These are phyloP conservation scores for Nasonovia ribisnigri DNA, from an alignment of 2,888 invertebrate species.

Conservation along the genomic window DNA sequence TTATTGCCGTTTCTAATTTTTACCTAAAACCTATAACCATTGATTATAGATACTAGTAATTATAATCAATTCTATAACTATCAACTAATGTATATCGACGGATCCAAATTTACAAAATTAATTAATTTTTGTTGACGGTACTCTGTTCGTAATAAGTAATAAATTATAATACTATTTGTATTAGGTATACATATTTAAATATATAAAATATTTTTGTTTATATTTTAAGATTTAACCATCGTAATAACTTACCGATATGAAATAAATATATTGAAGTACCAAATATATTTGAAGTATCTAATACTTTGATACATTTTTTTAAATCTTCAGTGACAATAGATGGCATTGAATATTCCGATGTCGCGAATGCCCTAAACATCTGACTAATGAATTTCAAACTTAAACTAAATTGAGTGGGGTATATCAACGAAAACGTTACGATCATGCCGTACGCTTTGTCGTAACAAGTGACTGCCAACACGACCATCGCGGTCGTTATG, in stretches of 20 bases:
- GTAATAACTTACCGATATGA: conserved; percentile 12
- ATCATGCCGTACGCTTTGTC: conserved; percentile 16
- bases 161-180: neutral
- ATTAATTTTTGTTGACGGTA: no score
- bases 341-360: neutral
- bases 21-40: neutral
- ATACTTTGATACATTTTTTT: neutral
- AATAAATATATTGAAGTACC: neutral
- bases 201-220: neutral
- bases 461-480: neutral
- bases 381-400: neutral
- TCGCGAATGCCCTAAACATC: neutral
- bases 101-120: neutral
- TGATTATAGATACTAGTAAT: no score
- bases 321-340: neutral
- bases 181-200: neutral
- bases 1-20: neutral
- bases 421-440: conserved; percentile 10
- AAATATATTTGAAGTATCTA: neutral
- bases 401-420: neutral
- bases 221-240: neutral
- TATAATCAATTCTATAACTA: no score
- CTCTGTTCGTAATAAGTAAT: no score
- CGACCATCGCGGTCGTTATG: neutral
- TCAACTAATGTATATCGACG: no score